phyloP scores from a whole-genome alignment of 2,797 vertebrate genomes.

The Ctenosaura bakeri region DNA sequence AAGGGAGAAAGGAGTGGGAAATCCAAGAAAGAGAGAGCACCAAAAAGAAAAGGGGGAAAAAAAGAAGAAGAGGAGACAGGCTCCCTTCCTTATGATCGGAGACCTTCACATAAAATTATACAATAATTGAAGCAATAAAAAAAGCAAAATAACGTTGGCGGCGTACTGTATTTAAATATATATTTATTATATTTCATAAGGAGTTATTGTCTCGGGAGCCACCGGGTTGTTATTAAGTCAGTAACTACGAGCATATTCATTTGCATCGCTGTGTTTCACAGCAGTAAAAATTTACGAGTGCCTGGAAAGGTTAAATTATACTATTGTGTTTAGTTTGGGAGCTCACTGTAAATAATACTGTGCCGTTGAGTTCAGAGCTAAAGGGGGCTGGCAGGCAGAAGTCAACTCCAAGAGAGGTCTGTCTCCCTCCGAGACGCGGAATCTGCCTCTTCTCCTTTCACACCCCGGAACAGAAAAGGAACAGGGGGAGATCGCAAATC shows the following conservation, averaged over 20 bases:
- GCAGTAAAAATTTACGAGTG: slow-evolving; percentile 85
- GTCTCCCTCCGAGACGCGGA: neutral
- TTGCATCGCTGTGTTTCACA: slow-evolving; percentile 78
- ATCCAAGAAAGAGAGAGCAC: neutral
- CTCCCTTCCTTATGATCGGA: slow-evolving; percentile 64
- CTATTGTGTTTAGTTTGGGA: slow-evolving; percentile 84
- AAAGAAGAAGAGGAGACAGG: neutral
- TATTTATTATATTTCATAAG: slow-evolving; percentile 86
- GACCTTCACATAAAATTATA: slow-evolving; percentile 83
- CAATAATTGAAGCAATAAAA: slow-evolving; percentile 83
- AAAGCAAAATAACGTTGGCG: slow-evolving; percentile 77
- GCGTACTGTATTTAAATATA: slow-evolving; percentile 83
- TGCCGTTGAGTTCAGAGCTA: slow-evolving; percentile 57
- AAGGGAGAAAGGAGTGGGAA: neutral
- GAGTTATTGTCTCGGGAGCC: slow-evolving; percentile 84
- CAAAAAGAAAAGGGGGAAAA: neutral
- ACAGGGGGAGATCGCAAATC: neutral
- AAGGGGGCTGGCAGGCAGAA: slow-evolving; percentile 59
- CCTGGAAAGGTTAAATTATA: slow-evolving; percentile 85
- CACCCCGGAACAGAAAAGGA: slow-evolving; percentile 12
- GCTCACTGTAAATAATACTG: slow-evolving; percentile 79
- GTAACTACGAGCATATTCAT: slow-evolving; percentile 76
- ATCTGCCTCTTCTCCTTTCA: neutral
- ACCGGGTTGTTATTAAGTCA: slow-evolving; percentile 78
- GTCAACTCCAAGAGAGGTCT: slow-evolving; percentile 72